Evolutionary conservation across 2,113 vertebrate genomes (phyloP).

Genomic region (Erpornis zantholeuca): DNA sequence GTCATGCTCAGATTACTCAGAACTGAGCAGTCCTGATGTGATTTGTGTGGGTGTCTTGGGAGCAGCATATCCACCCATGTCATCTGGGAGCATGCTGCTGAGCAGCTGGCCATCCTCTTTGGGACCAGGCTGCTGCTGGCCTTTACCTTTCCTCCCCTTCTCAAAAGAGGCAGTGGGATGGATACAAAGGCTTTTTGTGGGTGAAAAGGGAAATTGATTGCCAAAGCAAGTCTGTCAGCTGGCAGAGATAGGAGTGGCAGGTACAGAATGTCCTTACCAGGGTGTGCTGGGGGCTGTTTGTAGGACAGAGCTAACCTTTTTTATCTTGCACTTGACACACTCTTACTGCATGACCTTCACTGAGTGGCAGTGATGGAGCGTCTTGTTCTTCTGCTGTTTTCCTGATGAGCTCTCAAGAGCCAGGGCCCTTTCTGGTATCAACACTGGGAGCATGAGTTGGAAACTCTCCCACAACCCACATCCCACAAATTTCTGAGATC

Average conservation of each 20-base stretch:
- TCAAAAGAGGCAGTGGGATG: not conserved
- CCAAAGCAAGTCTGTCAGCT: not conserved
- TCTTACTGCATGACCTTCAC: not conserved
- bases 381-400: not conserved
- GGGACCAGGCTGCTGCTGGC: not conserved
- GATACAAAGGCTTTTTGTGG: not conserved
- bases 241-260: not conserved
- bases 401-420: not conserved
- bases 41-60: not conserved
- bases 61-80: not conserved
- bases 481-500: not conserved
- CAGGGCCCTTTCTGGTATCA: not conserved
- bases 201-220: not conserved
- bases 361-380: not conserved
- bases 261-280: not conserved
- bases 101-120: rapidly evolving
- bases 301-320: not conserved
- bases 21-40: not conserved
- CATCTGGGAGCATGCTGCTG: rapidly evolving
- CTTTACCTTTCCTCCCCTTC: not conserved
- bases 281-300: not conserved
- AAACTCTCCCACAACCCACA: not conserved
- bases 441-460: not conserved
- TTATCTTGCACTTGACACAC: not conserved
- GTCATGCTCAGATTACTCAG: not conserved